Base-by-base conservation (phyloP, 2,888 invertebrate genomes). In the Torymus aiolomorphi region DNA sequence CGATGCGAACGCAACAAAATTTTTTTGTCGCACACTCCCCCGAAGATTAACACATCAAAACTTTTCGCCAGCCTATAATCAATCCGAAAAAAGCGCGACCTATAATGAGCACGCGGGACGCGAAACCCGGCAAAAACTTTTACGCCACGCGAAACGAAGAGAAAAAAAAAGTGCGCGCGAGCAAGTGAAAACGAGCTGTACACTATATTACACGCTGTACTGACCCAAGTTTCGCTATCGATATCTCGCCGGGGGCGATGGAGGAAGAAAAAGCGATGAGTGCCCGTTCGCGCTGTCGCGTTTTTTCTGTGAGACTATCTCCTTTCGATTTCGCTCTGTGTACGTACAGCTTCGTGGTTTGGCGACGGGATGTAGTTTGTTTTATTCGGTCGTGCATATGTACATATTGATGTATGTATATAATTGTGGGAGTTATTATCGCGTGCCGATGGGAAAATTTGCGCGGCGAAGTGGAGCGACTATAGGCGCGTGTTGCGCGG, bases 161-260 rank as follows among this genome's bases (percentile, higher is more conserved):
- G 71, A 71, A 24, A 59, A 52, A 31, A 67, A 8, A 42, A 1
- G 51, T 52, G 1, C 71, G 20, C 4, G 18, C n/a, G 42, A 54
- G 18, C n/a, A 16, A 54, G 67, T 69, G 57, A 69, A 69, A 69
- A 56, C 69, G 56, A 42, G 0, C 14, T 42, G 42, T 8, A 8
- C 42, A 42, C 42, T 42, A 42, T 42, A 42, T 8, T 10, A 42
- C 8, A 42, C 5, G 42, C 8, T 10, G 42, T 42, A 10, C 42
- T 42, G 10, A 13, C 52, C 5, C 10, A 13, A 56, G 63, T 63
- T 69, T 69, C 69, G 69, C 69, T 69, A 73, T 73, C 73, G 73
- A 56, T 73, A 54, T 63, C 31, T 20, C 54, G 65, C 73, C 65
- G 56, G 49, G 65, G 49, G 73, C 73, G 73, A 54, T 54, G 16